Base-by-base conservation (phyloP, 1,140 invertebrate species). In the Brachionus paranguensis region DNA sequence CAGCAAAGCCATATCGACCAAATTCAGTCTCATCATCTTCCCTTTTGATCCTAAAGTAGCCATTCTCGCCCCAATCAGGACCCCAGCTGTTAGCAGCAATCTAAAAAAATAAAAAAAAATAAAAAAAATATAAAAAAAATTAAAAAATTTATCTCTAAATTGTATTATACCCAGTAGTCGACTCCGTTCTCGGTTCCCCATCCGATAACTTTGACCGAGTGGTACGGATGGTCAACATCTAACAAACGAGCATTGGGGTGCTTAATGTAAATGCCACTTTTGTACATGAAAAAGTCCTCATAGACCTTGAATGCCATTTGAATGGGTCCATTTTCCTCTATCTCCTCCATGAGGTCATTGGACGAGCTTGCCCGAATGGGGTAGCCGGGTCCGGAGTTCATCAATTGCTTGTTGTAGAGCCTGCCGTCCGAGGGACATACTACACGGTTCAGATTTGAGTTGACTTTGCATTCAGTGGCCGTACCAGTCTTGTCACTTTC, bases 401-500 rank as follows among this genome's bases (percentile, higher is more conserved):
- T 45, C 37, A 81, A 45, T 12, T 27, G 78, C 17, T 81, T 81
- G 37, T 81, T 64, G 33, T 81, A 81, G 20, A 47, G 41, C n/a
- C 43, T 37, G 4, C 60, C 53, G 24, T 81, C 64, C 17, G 78
- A 81, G 7, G 78, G 78, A 68, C 78, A 81, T 3, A 78, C 41
- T 17, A 81, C 4, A 11, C 53, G 53, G 37, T 81, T 81, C 0
- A 64, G 17, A 47, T 81, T 81, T 17, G 60, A 68, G 17, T 83
- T 68, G 0, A 74, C 29, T 60, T 60, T 68, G 84, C 88, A 89
- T 10, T 78, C 6, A 1, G 85, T 87, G 17, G 68, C 47, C 5
- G 14, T 50, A 6, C 68, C 84, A 0, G 88, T 89, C 1, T 86
- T 86, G 7, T 89, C 91, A 84, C 93, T 93, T 10, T 86, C 90